Base-by-base conservation (phyloP, 2,797 vertebrate species). In the Erethizon dorsatum region DNA sequence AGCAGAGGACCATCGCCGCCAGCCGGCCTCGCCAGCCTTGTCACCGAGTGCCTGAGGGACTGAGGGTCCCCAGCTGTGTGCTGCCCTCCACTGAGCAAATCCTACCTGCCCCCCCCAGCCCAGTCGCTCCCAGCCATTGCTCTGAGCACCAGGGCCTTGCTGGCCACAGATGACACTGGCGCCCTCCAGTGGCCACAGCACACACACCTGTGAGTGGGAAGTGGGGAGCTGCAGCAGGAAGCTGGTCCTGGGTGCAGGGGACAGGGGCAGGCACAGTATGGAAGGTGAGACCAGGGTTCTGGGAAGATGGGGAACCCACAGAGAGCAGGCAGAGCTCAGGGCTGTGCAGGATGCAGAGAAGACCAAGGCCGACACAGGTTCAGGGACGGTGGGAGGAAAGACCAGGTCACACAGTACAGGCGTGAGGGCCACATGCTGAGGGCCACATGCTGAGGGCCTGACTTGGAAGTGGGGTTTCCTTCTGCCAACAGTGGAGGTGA, bases 171-270 rank as follows among this genome's bases (percentile, higher is more conserved):
- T 13, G 50, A 12, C 28, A 4, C 47, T 1, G 57, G 84, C 17
- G 54, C 96, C 84, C 91, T 59, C 54, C 50, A 9, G 94, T 56
- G 95, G 84, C 91, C 73, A n/a, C 10, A 52, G 59, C 12, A 0
- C 1, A 20, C 6, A 0, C 1, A 31, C 26, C 18, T 13, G 1
- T 59, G 10, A 6, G 33, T 75, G 56, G 63, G 1, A 3, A 28
- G 37, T 52, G 41, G 2, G 1, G 54, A 18, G 75, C 15, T 14
- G 6, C 15, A 4, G 1, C 47, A 9, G 47, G 47, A 78, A 50
- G 47, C 47, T 9, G 71, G 69, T 45, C 71, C 41, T 41, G 31
- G 20, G 24, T 41, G 15, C 14, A 6, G 41, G 22, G 11, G 6
- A 18, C 13, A 3, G 24, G 2, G 8, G 28, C 2, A 17, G 28